A percentile compares a stretch with the other conserved stretches of the same genome.
Conservation (phyloP, 2,113 vertebrate genomes). For the Trachemys scripta region DNA sequence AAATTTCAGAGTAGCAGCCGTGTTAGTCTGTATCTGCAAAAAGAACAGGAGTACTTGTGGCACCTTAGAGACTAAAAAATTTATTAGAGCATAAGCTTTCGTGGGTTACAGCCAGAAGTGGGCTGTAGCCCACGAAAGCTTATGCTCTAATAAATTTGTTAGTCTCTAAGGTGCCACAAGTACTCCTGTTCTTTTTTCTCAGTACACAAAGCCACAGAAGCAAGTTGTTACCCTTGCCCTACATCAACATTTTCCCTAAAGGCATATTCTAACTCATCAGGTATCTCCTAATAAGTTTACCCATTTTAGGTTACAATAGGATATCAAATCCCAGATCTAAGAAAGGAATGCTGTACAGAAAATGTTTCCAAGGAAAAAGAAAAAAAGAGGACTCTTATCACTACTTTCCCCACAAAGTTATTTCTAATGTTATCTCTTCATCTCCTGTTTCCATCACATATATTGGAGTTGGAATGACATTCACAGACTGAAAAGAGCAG, state of each 20-base stretch:
- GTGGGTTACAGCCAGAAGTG: no score
- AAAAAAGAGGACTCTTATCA: background rate
- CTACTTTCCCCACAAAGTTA: background rate
- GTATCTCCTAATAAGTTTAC: background rate
- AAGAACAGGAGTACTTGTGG: no score
- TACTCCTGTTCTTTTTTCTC: background rate
- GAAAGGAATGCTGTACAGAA: background rate
- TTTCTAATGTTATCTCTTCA: rapidly evolving
- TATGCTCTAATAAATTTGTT: no score
- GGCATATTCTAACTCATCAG: background rate
- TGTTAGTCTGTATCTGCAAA: no score
- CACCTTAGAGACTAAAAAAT: no score
- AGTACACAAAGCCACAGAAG: background rate
- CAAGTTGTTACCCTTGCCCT: rapidly evolving
- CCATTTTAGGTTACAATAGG: background rate
- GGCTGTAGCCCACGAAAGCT: no score
- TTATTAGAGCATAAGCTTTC: no score
- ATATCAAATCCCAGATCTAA: background rate
- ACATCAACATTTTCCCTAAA: rapidly evolving
- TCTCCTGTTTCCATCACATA: rapidly evolving
- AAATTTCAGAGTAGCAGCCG: background rate
- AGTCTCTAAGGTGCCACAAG: no score
- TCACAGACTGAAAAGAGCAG: background rate
- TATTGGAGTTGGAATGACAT: rapidly evolving
- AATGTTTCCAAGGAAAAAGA: rapidly evolving